These are phyloP conservation scores for Drosophila peninsularis DNA, from an alignment of 2,888 invertebrate genomes.

Conservation along the genomic window DNA sequence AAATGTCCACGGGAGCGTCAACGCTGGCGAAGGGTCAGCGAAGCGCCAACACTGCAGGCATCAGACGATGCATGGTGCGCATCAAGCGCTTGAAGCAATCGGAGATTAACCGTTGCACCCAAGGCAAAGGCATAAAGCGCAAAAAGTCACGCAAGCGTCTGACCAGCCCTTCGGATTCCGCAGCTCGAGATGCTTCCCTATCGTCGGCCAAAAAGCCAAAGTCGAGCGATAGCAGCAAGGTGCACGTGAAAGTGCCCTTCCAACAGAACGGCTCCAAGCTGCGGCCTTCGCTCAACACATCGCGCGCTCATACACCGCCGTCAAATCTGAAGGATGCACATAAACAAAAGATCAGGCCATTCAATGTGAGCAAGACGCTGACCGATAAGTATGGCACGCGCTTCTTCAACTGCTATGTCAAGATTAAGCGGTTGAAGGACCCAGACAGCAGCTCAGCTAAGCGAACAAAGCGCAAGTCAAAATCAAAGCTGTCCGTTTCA, in stretches of 20 bases:
- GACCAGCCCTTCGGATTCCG: not conserved
- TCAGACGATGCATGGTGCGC: slow-evolving; percentile 32
- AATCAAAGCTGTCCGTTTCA: slow-evolving; percentile 76
- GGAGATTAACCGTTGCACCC: slow-evolving; percentile 8
- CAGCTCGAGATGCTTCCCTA: not conserved
- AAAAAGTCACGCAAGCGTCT: slow-evolving; percentile 12
- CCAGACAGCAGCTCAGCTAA: not conserved
- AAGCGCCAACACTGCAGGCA: too few relatives aligned
- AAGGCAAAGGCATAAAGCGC: slow-evolving; percentile 4
- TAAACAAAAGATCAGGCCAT: too few relatives aligned
- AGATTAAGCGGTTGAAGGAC: slow-evolving; percentile 30
- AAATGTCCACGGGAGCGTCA: slow-evolving; percentile 55
- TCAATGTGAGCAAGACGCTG: slow-evolving; percentile 6
- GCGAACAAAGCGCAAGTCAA: slow-evolving; percentile 58
- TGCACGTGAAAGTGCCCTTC: slow-evolving; percentile 42
- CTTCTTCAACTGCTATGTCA: slow-evolving; percentile 51
- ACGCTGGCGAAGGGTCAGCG: not conserved
- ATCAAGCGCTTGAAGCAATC: slow-evolving; percentile 38
- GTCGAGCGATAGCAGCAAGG: slow-evolving; percentile 5
- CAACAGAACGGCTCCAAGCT: slow-evolving; percentile 29
- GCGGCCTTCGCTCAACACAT: not conserved
- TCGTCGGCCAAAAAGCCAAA: slow-evolving; percentile 31
- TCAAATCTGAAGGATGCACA: not conserved
- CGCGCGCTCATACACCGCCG: slow-evolving; percentile 23
- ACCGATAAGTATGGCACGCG: slow-evolving; percentile 39